Evolutionary conservation across 2,888 invertebrate genomes (phyloP).

Genomic region (Tryphoninae sp.): DNA sequence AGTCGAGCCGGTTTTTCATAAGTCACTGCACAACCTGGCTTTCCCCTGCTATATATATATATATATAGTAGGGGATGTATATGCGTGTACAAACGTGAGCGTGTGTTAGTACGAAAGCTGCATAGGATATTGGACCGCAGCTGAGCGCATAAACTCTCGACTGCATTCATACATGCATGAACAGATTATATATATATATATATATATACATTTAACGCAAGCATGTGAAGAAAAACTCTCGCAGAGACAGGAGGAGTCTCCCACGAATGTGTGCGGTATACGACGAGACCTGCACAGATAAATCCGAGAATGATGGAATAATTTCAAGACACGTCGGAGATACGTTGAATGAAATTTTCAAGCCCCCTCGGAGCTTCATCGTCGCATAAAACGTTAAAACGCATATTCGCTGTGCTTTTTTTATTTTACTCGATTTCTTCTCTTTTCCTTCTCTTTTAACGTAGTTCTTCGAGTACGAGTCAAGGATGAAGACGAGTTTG

Average conservation of each 20-base stretch:
- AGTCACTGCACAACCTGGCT: slow-evolving; percentile 28
- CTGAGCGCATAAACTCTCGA: slow-evolving; percentile 49
- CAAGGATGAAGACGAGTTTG: too few relatives aligned
- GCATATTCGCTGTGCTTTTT: too few relatives aligned
- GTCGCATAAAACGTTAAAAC: neutral
- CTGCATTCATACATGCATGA: slow-evolving; percentile 18
- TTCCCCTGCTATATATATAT: slow-evolving; percentile 11
- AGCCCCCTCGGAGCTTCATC: neutral
- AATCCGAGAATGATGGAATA: slow-evolving; percentile 24
- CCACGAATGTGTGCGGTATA: slow-evolving; percentile 4
- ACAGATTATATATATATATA: slow-evolving; percentile 18
- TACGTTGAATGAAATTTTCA: neutral
- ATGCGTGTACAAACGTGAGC: neutral
- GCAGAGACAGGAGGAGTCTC: neutral
- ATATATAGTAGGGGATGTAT: neutral
- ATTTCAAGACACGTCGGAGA: slow-evolving; percentile 14
- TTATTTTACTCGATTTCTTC: too few relatives aligned
- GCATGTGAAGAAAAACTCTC: neutral
- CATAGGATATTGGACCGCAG: slow-evolving; percentile 17
- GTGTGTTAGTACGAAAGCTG: neutral
- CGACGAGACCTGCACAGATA: slow-evolving; percentile 7
- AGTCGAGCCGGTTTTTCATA: slow-evolving; percentile 42
- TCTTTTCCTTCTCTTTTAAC: too few relatives aligned
- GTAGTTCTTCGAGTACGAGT: too few relatives aligned
- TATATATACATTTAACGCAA: slow-evolving; percentile 8